These are phyloP conservation scores for Lethenteron reissneri DNA, from an alignment of 2,113 vertebrate species.

Conservation along the genomic window DNA sequence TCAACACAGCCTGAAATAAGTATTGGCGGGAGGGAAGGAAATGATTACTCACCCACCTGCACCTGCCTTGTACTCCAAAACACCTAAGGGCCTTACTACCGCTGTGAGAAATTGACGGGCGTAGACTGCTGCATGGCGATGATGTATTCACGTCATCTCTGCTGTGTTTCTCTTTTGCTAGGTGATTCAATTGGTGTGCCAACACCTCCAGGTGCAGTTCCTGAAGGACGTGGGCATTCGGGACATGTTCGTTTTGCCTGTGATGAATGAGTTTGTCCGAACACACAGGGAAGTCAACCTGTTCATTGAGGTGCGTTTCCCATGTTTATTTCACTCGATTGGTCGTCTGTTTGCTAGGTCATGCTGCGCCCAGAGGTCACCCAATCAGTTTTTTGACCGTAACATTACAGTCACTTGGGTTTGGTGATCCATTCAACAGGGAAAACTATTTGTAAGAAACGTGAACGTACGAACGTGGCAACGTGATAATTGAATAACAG, in stretches of 20 bases:
- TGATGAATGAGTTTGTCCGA: conserved; percentile 25
- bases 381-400: not conserved
- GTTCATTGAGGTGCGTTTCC: conserved; percentile 24
- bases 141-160: not conserved
- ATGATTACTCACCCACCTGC: not conserved
- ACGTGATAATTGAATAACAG: not conserved
- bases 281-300: conserved; percentile 25
- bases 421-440: not conserved
- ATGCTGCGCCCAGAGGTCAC: not conserved
- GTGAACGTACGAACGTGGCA: not conserved
- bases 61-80: not conserved
- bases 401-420: not conserved
- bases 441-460: not conserved
- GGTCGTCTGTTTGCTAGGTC: too few species aligned
- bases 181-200: not conserved
- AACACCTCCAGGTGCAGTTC: not conserved
- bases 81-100: not conserved
- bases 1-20: too few species aligned
- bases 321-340: not conserved
- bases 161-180: not conserved
- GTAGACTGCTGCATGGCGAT: not conserved
- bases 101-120: not conserved
- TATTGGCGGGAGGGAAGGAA: not conserved
- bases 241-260: conserved; percentile 10
- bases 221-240: not conserved